Evolutionary conservation across 2,797 vertebrate species (phyloP), one percentile per base, ranked within the genome.

Genomic region (Xenentodon cancila): DNA sequence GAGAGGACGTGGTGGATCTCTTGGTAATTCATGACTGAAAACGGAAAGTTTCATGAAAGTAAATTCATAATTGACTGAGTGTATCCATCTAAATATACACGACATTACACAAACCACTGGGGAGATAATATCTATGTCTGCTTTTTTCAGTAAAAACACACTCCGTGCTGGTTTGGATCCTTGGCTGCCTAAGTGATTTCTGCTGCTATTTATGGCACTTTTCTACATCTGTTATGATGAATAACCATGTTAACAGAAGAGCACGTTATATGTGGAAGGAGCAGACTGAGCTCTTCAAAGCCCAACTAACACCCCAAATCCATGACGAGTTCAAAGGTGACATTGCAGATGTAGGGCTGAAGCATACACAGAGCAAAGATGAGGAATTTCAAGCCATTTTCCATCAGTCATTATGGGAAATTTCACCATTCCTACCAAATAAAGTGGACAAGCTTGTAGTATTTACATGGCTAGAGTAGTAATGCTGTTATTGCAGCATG

Each of bases 11-110:
- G 55, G 68, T 73, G 74, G 69, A 83, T 12, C 1, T 84, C 86
- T 82, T 88, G 89, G 84, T 64, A 49, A 75, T 69, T 84, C 59
- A 72, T 88, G 81, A 90, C 88, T 88, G 87, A 80, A 90, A 84
- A 77, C 73, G 66, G 63, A 79, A 82, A 66, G 74, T 78, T 83
- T 77, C 32, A 40, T 59, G 32, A 48, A 47, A 71, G 46, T 49
- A 27, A 37, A 37, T 13, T 37, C 21, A 9, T 4, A 59, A 27
- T 9, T 42, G 46, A 42, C 21, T 21, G 53, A 50, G 27, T 32
- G 7, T 46, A n/a, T 37, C n/a, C 40, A 50, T 47, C 22, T 55
- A 42, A 40, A 54, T 2, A 34, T 18, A 34, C 32, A 55, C 63
- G 69, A 49, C 62, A 65, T 19, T 69, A 18, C 18, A 49, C 1